phyloP scores from a whole-genome alignment of 2,888 invertebrate species.

The Pseudococcus jackbeardsleyi region DNA sequence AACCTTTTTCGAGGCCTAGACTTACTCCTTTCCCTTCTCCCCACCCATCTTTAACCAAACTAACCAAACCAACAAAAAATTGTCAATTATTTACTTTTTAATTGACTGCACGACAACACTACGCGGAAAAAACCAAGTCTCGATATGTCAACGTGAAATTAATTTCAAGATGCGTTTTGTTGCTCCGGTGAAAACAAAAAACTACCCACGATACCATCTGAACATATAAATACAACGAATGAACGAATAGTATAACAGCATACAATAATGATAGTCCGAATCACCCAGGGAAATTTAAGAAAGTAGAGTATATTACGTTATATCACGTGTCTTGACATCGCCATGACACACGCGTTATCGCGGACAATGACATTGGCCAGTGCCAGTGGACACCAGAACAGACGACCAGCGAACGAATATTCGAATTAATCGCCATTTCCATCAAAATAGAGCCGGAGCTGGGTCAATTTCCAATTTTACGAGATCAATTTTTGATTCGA shows the following conservation, averaged over 20 bases:
- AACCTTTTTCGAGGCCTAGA: no score
- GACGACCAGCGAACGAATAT: background rate
- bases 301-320: slow-evolving; percentile 19
- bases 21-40: no score
- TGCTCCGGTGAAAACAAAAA: no score
- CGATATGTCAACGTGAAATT: background rate
- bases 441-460: no score
- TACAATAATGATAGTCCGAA: background rate
- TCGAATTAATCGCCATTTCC: background rate
- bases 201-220: no score
- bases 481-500: background rate
- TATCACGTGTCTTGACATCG: slow-evolving; percentile 4
- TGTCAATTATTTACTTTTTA: no score
- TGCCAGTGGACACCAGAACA: background rate
- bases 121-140: no score
- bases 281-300: slow-evolving; percentile 26
- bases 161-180: background rate
- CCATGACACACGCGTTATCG: background rate
- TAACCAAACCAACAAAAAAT: no score
- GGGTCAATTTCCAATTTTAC: background rate
- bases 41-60: no score
- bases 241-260: background rate
- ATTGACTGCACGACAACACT: no score
- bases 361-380: background rate
- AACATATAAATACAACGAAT: no score